Percentiles rank a stretch among this genome's conserved stretches.
Conservation (phyloP, 2,113 vertebrate genomes). For the Globicephala melas region DNA sequence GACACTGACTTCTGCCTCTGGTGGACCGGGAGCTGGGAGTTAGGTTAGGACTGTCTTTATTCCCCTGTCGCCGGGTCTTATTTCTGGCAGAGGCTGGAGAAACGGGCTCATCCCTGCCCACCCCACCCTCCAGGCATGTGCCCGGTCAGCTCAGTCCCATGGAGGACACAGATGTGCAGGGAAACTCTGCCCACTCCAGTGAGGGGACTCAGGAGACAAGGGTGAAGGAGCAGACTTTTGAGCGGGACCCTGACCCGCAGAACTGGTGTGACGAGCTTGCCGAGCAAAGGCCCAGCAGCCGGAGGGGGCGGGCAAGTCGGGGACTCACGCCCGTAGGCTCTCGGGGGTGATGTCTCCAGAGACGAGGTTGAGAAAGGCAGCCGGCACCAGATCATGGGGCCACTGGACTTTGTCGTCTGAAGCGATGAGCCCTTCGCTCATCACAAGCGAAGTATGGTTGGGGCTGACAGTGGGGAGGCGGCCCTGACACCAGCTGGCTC, state of each 20-base stretch:
- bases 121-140: rapidly evolving
- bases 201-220: not conserved
- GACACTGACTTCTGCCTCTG: not conserved
- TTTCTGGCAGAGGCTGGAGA: not conserved
- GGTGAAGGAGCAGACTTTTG: not conserved
- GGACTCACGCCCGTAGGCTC: not conserved
- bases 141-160: no score
- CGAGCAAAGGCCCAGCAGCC: not conserved
- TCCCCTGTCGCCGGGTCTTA: not conserved
- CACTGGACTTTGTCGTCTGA: not conserved
- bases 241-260: not conserved
- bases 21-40: not conserved
- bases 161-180: no score
- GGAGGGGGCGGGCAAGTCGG: not conserved
- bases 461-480: not conserved
- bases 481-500: not conserved
- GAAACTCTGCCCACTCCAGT: no score
- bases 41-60: not conserved
- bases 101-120: no score
- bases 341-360: not conserved
- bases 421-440: not conserved
- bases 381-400: not conserved
- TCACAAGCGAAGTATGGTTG: not conserved
- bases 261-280: not conserved
- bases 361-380: not conserved